A percentile compares a stretch with the other conserved stretches of the same genome.
Evolutionary conservation across 2,113 vertebrate genomes (phyloP).

Genomic region (Echinops telfairi): DNA sequence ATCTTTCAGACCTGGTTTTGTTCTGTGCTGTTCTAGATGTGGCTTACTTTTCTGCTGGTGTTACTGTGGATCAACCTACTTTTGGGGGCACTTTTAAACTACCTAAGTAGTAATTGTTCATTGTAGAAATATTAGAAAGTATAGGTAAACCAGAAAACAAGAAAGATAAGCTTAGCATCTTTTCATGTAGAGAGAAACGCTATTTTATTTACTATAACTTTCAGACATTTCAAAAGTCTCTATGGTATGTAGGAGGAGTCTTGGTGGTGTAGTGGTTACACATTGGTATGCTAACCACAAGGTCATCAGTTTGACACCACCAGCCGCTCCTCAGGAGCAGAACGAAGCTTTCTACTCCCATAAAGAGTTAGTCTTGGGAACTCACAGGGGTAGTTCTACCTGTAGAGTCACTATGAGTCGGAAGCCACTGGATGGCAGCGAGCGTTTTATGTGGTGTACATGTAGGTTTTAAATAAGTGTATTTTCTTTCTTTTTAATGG

Average conservation of each 20-base stretch:
- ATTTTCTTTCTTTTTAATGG: slow-evolving; percentile 3
- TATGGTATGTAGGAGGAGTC: not conserved
- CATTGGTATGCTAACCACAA: no score
- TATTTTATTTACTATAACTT: not conserved
- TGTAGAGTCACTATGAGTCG: no score
- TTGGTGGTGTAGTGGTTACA: no score
- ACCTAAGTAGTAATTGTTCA: slow-evolving; percentile 8
- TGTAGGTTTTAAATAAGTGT: not conserved
- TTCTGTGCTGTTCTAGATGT: not conserved
- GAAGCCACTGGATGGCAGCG: no score
- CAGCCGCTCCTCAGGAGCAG: no score
- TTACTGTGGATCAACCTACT: slow-evolving; percentile 4
- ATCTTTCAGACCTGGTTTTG: slow-evolving; percentile 32
- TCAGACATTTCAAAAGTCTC: not conserved
- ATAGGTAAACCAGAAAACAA: slow-evolving; percentile 3
- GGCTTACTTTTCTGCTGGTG: slow-evolving; percentile 38
- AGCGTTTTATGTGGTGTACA: no score
- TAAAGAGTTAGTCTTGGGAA: no score
- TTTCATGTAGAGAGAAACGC: not conserved
- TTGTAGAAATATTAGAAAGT: slow-evolving; percentile 37
- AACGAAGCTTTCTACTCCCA: no score
- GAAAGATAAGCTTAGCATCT: not conserved
- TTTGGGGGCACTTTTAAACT: not conserved
- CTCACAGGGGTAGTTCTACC: no score
- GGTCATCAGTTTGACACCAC: no score